Evolutionary conservation across 2,113 vertebrate genomes (phyloP).

Genomic region (Ivindomyrus marchei): DNA sequence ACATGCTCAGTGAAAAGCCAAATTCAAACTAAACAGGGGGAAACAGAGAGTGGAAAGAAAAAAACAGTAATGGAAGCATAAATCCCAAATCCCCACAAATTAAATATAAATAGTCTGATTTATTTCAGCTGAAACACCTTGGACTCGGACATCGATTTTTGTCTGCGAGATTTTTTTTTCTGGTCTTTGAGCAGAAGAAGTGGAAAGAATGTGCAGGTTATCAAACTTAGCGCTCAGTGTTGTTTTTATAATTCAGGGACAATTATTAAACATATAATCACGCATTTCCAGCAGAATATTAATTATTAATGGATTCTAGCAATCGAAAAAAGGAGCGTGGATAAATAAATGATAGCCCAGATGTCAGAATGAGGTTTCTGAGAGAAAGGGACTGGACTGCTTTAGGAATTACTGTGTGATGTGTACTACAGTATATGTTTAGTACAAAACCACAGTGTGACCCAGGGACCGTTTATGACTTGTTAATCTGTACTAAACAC

Average conservation of each 20-base stretch:
- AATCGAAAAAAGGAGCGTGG: slow-evolving; percentile 36
- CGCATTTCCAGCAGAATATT: slow-evolving; percentile 51
- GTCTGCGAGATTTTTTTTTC: not conserved
- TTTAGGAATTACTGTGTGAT: not conserved
- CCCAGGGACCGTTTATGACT: not conserved
- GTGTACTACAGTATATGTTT: not conserved
- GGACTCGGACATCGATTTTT: not conserved
- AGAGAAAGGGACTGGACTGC: not conserved
- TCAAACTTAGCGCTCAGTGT: slow-evolving; percentile 30
- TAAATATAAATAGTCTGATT: slow-evolving; percentile 15
- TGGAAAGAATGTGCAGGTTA: slow-evolving; percentile 27
- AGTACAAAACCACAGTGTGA: not conserved
- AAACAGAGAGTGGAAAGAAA: slow-evolving; percentile 20
- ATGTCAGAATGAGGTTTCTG: slow-evolving; percentile 48
- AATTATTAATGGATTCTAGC: slow-evolving; percentile 48
- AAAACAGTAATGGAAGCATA: slow-evolving; percentile 8
- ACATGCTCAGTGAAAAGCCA: slow-evolving; percentile 48
- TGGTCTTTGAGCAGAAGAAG: not conserved
- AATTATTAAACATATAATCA: slow-evolving; percentile 54
- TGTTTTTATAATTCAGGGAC: slow-evolving; percentile 47
- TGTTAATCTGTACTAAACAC: not conserved
- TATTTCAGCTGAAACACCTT: slow-evolving; percentile 22
- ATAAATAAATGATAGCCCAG: slow-evolving; percentile 50
- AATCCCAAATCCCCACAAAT: slow-evolving; percentile 13
- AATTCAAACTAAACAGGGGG: slow-evolving; percentile 26